Evolutionary conservation across 2,113 vertebrate genomes (phyloP), one percentile per base, ranked within the genome.

Genomic region (Psammodynastes pulverulentus): DNA sequence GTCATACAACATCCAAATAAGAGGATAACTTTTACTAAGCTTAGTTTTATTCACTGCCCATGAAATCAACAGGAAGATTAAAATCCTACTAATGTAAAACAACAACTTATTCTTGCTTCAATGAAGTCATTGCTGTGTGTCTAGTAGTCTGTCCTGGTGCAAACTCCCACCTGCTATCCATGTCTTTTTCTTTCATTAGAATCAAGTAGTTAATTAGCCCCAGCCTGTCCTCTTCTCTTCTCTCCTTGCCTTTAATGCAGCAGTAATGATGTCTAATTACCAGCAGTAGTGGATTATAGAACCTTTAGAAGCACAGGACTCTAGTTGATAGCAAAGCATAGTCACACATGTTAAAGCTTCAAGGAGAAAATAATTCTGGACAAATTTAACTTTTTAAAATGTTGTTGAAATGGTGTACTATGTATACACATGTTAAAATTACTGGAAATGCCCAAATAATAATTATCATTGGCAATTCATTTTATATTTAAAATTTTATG

Each of bases 231-330:
- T 97, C 96, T 97, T 96, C 95, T 96, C 96, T 97, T 96, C 95
- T 97, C 97, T 97, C 96, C 96, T 95, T 97, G 95, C 96, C 95
- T 97, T 97, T 97, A 97, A 97, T 90, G 87, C 96, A 96, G 96
- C 94, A 97, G 97, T 98, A 97, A 98, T 98, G 97, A 98, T 97
- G 97, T 97, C 97, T 98, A 98, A 98, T 98, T 98, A 98, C 96
- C 97, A 97, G 97, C 96, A 97, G 97, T 96, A 97, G 94, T 96
- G 97, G 97, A 97, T 97, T 97, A 97, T 95, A 97, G 95, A 96
- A 97, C 97, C 96, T 96, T 97, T 97, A 97, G 96, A 95, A 96
- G 94, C 95, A 97, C 96, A 97, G 97, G 94, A 96, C 93, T 96
- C 95, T 97, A 93, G 90, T 90, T 96, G 95, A 97, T 96, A 97